Base-by-base conservation (phyloP, 2,888 invertebrate genomes). In the Diaphora mendica region DNA sequence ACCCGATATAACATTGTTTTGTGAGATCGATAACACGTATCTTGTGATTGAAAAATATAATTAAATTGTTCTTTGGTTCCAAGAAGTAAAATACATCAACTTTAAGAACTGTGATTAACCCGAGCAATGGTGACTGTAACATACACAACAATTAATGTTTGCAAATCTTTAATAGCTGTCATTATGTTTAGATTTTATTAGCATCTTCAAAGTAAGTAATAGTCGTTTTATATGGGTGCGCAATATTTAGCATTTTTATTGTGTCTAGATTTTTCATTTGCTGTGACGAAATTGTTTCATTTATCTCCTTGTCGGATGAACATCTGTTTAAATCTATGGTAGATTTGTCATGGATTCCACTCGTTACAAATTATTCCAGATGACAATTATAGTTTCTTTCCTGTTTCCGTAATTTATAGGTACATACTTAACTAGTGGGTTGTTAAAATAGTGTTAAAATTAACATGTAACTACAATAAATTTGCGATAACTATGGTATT, bases 401-500 rank as follows among this genome's bases (percentile, higher is more conserved):
- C 42, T 26, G n/a, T 70, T 81, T 81, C 77, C 77, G 79, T 72
- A 73, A 72, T 74, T 64, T 70, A 64, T 77, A n/a, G 23, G 3
- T 7, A 48, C 48, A 15, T 44, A 66, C 26, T 15, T 26, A 62
- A 69, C 11, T 51, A 51, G 5, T 51, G 48, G n/a, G 68, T 71
- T 70, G 70, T 71, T 81, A 77, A 75, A 81, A 74, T 73, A 77
- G 75, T 74, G 80, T 77, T 69, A 77, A 82, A 82, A 86, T 87
- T 88, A 85, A 78, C 85, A 87, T 87, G 71, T 79, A 82, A 82
- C 78, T 66, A 79, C 79, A 78, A 89, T 87, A 88, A 86, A 88
- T 88, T 85, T 82, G 78, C 78, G 78, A 79, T 83, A 85, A 88
- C 83, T 85, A 86, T 83, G 78, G 78, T 85, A 86, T 89, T 87